Percentiles rank a stretch among this genome's conserved stretches.
Conservation (phyloP, 2,113 vertebrate genomes). For the Notiomystis cincta region DNA sequence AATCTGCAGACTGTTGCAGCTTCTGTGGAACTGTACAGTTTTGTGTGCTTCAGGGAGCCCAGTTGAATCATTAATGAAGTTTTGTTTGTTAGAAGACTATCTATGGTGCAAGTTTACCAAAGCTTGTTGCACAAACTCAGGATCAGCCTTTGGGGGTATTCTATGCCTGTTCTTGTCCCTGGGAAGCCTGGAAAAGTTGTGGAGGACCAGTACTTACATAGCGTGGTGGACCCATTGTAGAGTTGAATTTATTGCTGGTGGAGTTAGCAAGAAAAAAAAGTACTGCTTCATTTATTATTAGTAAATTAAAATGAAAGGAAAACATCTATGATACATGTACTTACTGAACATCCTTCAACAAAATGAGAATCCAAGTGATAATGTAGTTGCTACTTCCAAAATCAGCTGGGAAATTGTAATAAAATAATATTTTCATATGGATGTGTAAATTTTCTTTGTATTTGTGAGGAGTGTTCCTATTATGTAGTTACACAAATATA, state of each 20-base stretch:
- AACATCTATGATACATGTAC: background rate
- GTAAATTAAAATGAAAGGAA: background rate
- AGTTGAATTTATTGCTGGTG: background rate
- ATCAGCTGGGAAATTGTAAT: background rate
- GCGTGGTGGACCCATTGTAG: background rate
- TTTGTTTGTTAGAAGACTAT: background rate
- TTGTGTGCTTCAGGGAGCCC: background rate
- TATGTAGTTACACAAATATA: background rate
- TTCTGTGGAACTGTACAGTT: background rate
- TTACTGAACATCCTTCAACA: background rate
- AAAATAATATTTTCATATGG: background rate
- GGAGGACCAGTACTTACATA: background rate
- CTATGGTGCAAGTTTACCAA: background rate
- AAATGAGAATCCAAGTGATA: background rate
- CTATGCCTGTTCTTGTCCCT: background rate
- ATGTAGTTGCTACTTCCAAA: background rate
- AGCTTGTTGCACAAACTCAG: background rate
- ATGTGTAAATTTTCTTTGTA: background rate
- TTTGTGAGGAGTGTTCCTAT: background rate
- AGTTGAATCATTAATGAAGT: background rate
- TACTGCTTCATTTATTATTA: background rate
- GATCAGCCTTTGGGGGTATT: background rate
- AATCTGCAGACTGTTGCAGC: background rate
- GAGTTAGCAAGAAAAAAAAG: background rate
- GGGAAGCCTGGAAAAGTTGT: background rate